phyloP scores from a whole-genome alignment of 2,888 invertebrate genomes.

The Ephialtes manifestator region DNA sequence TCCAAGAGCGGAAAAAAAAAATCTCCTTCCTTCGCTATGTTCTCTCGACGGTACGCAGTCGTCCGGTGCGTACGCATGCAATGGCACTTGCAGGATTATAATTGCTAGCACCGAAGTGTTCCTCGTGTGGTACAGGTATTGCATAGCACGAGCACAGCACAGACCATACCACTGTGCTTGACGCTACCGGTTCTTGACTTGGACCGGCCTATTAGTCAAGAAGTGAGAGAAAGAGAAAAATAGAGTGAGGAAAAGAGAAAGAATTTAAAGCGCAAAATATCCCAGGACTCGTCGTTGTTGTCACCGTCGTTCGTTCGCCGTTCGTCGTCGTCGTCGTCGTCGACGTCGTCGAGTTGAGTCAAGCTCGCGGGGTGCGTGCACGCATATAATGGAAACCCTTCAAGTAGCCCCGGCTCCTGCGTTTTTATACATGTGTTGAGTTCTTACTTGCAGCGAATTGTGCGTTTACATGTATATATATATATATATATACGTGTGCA shows the following conservation, averaged over 20 bases:
- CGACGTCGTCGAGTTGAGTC: constrained; percentile 43
- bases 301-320: constrained; percentile 49
- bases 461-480: constrained; percentile 39
- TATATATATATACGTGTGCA: constrained; percentile 33
- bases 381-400: constrained; percentile 85
- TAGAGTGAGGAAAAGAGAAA: constrained; percentile 12
- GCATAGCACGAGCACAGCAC: constrained; percentile 69
- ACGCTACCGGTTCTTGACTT: constrained; percentile 55
- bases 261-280: constrained; percentile 67
- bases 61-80: background rate
- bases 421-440: constrained; percentile 63
- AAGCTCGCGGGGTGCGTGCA: constrained; percentile 79
- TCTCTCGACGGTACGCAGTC: constrained; percentile 66
- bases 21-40: constrained; percentile 63
- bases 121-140: constrained; percentile 23
- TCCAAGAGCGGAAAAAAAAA: constrained; percentile 24
- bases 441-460: constrained; percentile 69
- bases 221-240: constrained; percentile 28
- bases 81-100: constrained; percentile 78
- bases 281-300: constrained; percentile 69
- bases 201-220: constrained; percentile 65
- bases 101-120: constrained; percentile 74
- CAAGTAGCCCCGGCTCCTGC: constrained; percentile 80
- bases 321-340: constrained; percentile 28
- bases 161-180: constrained; percentile 47